Evolutionary conservation across 2,797 vertebrate species (phyloP).

Genomic region (Hyperoplus lanceolatus): DNA sequence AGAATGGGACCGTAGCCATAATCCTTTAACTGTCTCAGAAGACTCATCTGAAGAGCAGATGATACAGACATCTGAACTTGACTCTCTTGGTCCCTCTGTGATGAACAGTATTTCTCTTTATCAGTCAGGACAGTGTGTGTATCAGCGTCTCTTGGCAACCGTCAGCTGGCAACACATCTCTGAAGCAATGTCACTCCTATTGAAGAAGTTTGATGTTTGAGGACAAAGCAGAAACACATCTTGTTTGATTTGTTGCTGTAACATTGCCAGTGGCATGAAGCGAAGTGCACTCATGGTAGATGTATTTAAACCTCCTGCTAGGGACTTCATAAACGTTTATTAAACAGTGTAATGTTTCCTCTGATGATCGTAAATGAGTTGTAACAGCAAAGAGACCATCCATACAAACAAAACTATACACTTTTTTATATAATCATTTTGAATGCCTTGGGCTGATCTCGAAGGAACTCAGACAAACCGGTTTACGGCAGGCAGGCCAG

Average conservation of each 20-base stretch:
- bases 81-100: constrained; percentile 27
- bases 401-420: too few relatives aligned
- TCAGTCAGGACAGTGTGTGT: constrained; percentile 27
- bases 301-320: not conserved
- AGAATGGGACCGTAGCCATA: constrained; percentile 41
- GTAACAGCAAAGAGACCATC: too few relatives aligned
- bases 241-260: not conserved
- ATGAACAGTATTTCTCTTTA: constrained; percentile 36
- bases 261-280: not conserved
- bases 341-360: too few relatives aligned
- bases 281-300: not conserved
- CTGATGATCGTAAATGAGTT: too few relatives aligned
- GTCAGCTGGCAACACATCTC: constrained; percentile 19
- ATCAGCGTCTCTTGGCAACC: constrained; percentile 36
- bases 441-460: too few relatives aligned
- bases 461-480: too few relatives aligned
- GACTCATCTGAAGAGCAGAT: constrained; percentile 53
- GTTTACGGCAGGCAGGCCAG: too few relatives aligned
- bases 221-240: not conserved
- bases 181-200: constrained; percentile 23
- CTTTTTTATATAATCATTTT: too few relatives aligned
- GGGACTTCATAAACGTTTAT: too few relatives aligned
- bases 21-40: constrained; percentile 44
- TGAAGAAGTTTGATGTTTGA: constrained; percentile 32
- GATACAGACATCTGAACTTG: constrained; percentile 45